A percentile compares a stretch with the other conserved stretches of the same genome.
These are phyloP conservation scores for Lordiphosa collinella DNA, from an alignment of 1,140 invertebrate species.

Conservation along the genomic window DNA sequence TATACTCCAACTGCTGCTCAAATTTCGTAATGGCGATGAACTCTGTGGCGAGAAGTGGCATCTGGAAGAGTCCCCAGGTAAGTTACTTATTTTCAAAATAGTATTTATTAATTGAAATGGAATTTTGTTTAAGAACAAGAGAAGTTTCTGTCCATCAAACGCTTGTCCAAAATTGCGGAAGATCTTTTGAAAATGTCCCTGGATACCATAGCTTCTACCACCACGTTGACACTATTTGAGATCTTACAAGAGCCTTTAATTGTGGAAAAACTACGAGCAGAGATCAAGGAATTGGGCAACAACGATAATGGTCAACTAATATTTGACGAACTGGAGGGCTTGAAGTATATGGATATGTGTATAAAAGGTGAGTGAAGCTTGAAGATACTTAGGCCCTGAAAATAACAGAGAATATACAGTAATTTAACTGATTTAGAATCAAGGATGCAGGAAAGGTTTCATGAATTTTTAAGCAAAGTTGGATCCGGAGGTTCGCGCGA, in stretches of 20 bases:
- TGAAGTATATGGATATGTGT: slow-evolving; percentile 70
- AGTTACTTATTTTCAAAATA: no score
- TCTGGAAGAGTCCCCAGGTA: slow-evolving; percentile 23
- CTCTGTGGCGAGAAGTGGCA: slow-evolving; percentile 51
- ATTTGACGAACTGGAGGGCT: slow-evolving; percentile 42
- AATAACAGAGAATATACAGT: no score
- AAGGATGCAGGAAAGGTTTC: no score
- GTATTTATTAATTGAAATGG: no score
- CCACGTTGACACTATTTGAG: slow-evolving; percentile 55
- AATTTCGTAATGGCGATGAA: slow-evolving; percentile 69
- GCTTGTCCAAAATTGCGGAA: slow-evolving; percentile 57
- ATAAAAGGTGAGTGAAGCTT: slow-evolving; percentile 46
- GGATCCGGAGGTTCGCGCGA: no score
- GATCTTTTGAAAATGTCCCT: slow-evolving; percentile 58
- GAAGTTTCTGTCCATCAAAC: slow-evolving; percentile 59
- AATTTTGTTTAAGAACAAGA: no score
- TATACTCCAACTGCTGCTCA: slow-evolving; percentile 62
- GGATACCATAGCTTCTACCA: slow-evolving; percentile 48
- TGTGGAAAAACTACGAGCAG: slow-evolving; percentile 54
- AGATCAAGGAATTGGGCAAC: slow-evolving; percentile 35
- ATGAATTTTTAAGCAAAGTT: no score
- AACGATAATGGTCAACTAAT: slow-evolving; percentile 22
- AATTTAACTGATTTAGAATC: no score
- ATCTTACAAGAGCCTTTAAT: slow-evolving; percentile 57
- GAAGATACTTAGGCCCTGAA: no score